These are phyloP conservation scores for Philereme transversata DNA, from an alignment of 2,888 invertebrate genomes.

Conservation along the genomic window DNA sequence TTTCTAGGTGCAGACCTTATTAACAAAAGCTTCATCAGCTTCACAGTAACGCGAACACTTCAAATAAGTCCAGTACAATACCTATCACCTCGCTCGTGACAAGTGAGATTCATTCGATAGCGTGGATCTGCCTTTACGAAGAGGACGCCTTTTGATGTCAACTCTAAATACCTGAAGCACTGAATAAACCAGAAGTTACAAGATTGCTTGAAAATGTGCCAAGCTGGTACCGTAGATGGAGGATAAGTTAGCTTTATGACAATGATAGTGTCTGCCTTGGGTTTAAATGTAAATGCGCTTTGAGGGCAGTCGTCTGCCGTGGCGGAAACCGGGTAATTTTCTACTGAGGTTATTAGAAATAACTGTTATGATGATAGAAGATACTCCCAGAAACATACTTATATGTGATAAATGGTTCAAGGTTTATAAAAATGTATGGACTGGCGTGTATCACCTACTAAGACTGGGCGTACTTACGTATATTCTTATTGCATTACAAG, in stretches of 20 bases:
- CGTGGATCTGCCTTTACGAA: slow-evolving; percentile 2
- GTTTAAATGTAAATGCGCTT: slow-evolving; percentile 20
- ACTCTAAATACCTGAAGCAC: slow-evolving; percentile 20
- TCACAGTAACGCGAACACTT: too few species aligned
- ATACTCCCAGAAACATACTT: too few species aligned
- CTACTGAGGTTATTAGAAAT: slow-evolving; percentile 7
- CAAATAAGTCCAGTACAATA: too few species aligned
- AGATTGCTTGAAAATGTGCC: slow-evolving; percentile 35
- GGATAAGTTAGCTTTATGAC: slow-evolving; percentile 34
- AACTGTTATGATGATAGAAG: slow-evolving; percentile 3
- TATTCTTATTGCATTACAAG: too few species aligned
- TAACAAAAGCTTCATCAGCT: too few species aligned
- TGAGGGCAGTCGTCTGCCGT: slow-evolving; percentile 1
- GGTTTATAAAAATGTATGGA: too few species aligned
- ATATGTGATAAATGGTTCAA: too few species aligned
- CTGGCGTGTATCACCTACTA: too few species aligned
- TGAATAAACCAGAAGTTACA: slow-evolving; percentile 12
- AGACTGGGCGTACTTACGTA: too few species aligned
- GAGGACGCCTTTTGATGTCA: slow-evolving; percentile 21
- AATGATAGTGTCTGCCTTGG: slow-evolving; percentile 27
- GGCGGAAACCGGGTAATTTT: slow-evolving; percentile 4
- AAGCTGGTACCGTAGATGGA: slow-evolving; percentile 29
- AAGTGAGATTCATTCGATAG: slow-evolving; percentile 4
- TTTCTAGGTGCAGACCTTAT: too few species aligned
- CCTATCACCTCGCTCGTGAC: neutral